Evolutionary conservation across 1,140 invertebrate species (phyloP).

Genomic region (Aricia agestis): DNA sequence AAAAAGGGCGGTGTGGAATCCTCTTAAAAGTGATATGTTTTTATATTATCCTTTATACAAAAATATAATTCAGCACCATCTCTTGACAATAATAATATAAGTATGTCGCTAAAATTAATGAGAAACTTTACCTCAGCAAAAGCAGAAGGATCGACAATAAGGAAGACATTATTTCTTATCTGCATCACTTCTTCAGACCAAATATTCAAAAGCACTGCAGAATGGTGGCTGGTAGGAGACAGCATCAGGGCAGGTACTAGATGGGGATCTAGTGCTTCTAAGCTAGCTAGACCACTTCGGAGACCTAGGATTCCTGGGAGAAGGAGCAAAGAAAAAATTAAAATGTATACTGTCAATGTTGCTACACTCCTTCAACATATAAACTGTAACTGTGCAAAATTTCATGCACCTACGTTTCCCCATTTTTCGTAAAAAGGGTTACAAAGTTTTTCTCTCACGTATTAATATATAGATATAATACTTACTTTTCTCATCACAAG

Average conservation of each 20-base stretch:
- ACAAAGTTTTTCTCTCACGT: too few species aligned
- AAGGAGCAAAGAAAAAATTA: slow-evolving; percentile 22
- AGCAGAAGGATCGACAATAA: slow-evolving; percentile 81
- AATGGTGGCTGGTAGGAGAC: slow-evolving; percentile 66
- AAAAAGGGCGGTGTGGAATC: too few species aligned
- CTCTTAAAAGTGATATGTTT: too few species aligned
- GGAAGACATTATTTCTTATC: slow-evolving; percentile 77
- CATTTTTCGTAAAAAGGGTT: too few species aligned
- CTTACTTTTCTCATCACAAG: slow-evolving; percentile 77
- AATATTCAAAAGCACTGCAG: slow-evolving; percentile 72
- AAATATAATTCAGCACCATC: too few species aligned
- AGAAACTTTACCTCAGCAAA: slow-evolving; percentile 81
- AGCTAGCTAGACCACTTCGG: slow-evolving; percentile 79
- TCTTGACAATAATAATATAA: too few species aligned
- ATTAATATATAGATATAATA: slow-evolving; percentile 16
- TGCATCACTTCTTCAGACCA: slow-evolving; percentile 78
- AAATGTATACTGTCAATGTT: background rate
- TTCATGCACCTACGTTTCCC: too few species aligned
- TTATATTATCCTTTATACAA: too few species aligned
- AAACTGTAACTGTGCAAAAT: too few species aligned
- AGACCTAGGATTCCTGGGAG: slow-evolving; percentile 76
- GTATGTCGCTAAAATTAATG: too few species aligned
- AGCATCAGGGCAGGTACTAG: slow-evolving; percentile 77
- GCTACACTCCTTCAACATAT: too few species aligned
- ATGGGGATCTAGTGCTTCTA: slow-evolving; percentile 81